These are phyloP conservation scores for Rhombomys opimus DNA, from an alignment of 2,113 vertebrate genomes.

Conservation along the genomic window DNA sequence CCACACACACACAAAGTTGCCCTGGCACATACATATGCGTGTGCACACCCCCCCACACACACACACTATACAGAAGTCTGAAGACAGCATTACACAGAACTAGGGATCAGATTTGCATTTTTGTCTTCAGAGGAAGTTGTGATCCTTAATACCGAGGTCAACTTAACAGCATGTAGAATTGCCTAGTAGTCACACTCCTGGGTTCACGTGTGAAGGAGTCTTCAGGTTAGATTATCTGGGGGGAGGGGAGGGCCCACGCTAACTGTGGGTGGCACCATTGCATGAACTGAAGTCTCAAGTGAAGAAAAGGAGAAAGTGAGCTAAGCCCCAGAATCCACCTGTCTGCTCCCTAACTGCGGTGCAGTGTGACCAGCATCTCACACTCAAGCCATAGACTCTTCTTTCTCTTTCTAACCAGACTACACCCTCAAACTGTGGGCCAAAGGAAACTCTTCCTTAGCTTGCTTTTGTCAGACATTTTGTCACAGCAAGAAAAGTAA, in stretches of 20 bases:
- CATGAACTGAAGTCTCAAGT: too few species aligned
- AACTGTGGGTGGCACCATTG: background rate
- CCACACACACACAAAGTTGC: too few species aligned
- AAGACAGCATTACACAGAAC: background rate
- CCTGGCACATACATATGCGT: background rate
- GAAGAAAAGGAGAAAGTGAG: background rate
- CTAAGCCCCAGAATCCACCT: background rate
- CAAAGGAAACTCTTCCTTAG: background rate
- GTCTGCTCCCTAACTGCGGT: background rate
- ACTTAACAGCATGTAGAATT: background rate
- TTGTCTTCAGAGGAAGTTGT: constrained; percentile 17
- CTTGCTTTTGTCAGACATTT: background rate
- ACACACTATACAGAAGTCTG: background rate
- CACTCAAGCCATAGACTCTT: background rate
- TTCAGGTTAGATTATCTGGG: background rate
- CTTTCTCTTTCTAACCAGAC: background rate
- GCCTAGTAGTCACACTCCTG: background rate
- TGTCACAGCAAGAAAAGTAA: background rate
- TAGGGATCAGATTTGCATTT: background rate
- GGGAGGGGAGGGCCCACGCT: background rate
- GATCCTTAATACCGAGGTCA: background rate
- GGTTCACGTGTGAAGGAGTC: background rate
- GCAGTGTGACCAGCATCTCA: background rate
- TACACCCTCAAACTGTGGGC: background rate
- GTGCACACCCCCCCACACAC: background rate